Percentiles rank a stretch among this genome's conserved stretches.
Conservation (phyloP, 2,888 invertebrate genomes). For the Copidosoma aretas region DNA sequence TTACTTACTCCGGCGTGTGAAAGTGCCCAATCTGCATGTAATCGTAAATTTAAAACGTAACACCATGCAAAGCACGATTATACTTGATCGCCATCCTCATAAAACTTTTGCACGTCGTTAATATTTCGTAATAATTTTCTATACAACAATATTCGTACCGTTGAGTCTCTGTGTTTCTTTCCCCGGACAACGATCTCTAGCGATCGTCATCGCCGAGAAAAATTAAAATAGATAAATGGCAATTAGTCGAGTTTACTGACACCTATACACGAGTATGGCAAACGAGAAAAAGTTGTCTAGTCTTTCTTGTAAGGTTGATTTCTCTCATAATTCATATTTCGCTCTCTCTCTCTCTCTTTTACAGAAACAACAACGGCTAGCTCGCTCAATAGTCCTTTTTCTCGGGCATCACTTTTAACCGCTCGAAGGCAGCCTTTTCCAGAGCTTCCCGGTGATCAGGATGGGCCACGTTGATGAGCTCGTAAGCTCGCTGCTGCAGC, state of each 20-base stretch:
- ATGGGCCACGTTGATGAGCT: slow-evolving; percentile 71
- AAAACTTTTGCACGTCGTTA: background rate
- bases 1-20: background rate
- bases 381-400: slow-evolving; percentile 32
- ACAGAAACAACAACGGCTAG: slow-evolving; percentile 4
- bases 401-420: slow-evolving; percentile 62
- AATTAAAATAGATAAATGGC: background rate
- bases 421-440: slow-evolving; percentile 71
- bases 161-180: background rate
- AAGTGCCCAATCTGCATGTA: background rate
- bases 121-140: background rate
- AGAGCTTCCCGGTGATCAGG: slow-evolving; percentile 69
- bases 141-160: background rate
- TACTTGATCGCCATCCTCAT: background rate
- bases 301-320: slow-evolving; percentile 12
- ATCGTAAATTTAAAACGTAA: background rate
- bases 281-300: background rate
- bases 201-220: background rate
- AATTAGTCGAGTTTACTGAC: background rate
- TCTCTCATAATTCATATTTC: background rate
- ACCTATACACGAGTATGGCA: slow-evolving; percentile 21
- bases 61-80: background rate
- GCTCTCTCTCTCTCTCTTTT: too few relatives aligned
- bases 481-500: slow-evolving; percentile 71
- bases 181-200: background rate